Percentiles rank a stretch among this genome's conserved stretches.
phyloP scores from a whole-genome alignment of 92 coral and sea anemone genomes.

The Metridium senile region DNA sequence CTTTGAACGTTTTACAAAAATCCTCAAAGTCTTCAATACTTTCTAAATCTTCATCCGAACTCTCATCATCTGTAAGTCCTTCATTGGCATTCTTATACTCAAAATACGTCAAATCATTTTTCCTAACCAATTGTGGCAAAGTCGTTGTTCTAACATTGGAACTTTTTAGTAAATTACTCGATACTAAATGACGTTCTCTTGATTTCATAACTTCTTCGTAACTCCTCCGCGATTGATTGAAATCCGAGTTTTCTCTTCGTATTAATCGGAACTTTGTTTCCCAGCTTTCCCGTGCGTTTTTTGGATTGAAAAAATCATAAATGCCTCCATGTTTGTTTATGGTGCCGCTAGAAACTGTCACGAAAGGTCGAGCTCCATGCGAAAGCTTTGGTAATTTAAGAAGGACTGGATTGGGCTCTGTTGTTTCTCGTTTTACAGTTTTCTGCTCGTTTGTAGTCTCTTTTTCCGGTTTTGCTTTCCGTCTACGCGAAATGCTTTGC shows the following conservation, averaged over 20 bases:
- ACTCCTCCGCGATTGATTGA: constrained; percentile 11
- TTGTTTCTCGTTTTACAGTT: neutral
- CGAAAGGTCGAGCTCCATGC: constrained; percentile 17
- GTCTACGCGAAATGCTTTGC: constrained; percentile 12
- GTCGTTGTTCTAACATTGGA: neutral
- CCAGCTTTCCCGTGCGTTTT: constrained; percentile 28
- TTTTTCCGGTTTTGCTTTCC: constrained; percentile 15
- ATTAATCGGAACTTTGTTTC: constrained; percentile 7
- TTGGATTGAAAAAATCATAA: constrained; percentile 4
- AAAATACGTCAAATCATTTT: constrained; percentile 12
- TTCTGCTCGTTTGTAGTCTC: neutral
- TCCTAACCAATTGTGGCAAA: constrained; percentile 19
- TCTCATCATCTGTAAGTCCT: neutral
- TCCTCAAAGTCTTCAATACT: neutral
- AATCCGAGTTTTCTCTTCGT: constrained; percentile 6
- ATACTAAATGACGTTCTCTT: constrained; percentile 20
- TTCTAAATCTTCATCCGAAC: constrained; percentile 1
- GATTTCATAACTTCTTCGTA: constrained; percentile 26
- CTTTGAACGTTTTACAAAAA: constrained; percentile 27
- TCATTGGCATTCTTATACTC: constrained; percentile 19
- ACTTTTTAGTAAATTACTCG: constrained; percentile 17
- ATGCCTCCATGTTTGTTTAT: constrained; percentile 5
- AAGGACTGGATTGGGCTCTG: neutral
- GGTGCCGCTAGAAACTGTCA: constrained; percentile 1
- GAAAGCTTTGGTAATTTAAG: constrained; percentile 31